Conservation (phyloP, 1,140 invertebrate genomes). For the Ips typographus region DNA sequence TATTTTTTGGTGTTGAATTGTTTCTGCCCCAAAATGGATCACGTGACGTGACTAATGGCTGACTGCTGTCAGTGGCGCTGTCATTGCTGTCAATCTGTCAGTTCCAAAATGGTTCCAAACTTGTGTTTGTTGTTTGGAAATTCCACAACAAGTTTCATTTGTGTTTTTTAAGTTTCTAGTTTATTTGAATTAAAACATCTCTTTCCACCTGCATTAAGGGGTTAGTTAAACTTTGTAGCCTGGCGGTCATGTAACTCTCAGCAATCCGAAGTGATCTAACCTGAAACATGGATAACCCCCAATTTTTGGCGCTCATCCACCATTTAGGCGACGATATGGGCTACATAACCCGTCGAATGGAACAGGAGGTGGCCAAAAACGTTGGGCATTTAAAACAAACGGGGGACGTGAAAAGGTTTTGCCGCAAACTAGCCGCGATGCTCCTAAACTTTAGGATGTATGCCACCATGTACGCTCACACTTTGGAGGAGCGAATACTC, state of each 20-base stretch:
- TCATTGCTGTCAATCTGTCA: too few species aligned
- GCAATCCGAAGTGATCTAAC: too few species aligned
- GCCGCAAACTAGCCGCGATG: background rate
- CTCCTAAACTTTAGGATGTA: background rate
- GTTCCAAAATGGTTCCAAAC: too few species aligned
- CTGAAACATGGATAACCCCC: background rate
- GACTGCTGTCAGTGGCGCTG: too few species aligned
- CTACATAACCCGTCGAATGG: background rate
- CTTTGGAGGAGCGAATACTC: background rate
- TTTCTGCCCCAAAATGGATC: too few species aligned
- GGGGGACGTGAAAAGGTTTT: background rate
- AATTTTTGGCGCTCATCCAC: background rate
- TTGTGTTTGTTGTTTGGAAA: too few species aligned
- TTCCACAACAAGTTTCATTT: too few species aligned
- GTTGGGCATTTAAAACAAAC: background rate
- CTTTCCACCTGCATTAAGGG: too few species aligned
- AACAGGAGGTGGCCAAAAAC: background rate
- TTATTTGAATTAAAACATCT: too few species aligned
- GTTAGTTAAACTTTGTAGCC: background rate
- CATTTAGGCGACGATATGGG: slow-evolving; percentile 5
- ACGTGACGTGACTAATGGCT: too few species aligned
- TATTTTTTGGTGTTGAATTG: too few species aligned
- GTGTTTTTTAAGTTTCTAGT: too few species aligned
- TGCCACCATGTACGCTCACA: background rate
- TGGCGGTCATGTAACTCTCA: background rate